These are phyloP conservation scores for Lota lota DNA, from an alignment of 2,113 vertebrate genomes.

Conservation along the genomic window DNA sequence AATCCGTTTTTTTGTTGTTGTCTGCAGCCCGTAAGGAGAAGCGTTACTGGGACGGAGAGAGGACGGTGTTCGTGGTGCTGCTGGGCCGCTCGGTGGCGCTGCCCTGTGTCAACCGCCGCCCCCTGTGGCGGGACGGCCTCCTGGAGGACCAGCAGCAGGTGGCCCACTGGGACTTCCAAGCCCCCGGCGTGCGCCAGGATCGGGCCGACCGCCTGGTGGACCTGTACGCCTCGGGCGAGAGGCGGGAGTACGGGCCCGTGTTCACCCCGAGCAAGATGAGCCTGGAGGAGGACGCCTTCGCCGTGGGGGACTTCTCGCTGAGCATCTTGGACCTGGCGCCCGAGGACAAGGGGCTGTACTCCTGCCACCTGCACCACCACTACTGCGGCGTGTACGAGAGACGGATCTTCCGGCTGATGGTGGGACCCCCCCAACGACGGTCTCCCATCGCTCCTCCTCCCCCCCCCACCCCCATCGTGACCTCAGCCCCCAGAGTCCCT, in stretches of 20 bases:
- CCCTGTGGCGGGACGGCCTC: conserved; percentile 86
- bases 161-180: conserved; percentile 93
- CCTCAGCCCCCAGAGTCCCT: conserved; percentile 41
- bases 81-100: conserved; percentile 78
- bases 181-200: conserved; percentile 86
- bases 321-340: conserved; percentile 72
- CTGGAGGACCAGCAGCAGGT: conserved; percentile 93
- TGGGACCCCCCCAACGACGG: conserved; percentile 58
- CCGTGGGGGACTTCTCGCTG: conserved; percentile 88
- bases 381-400: conserved; percentile 93
- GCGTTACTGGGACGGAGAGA: conserved; percentile 86
- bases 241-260: conserved; percentile 80
- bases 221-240: conserved; percentile 89
- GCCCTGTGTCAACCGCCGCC: conserved; percentile 83
- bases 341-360: conserved; percentile 85
- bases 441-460: too few species aligned
- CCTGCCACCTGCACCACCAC: conserved; percentile 94
- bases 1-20: conserved; percentile 2
- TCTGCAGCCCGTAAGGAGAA: conserved; percentile 71
- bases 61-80: conserved; percentile 77
- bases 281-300: conserved; percentile 79
- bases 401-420: conserved; percentile 80
- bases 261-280: conserved; percentile 82
- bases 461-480: conserved; percentile 44
- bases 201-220: conserved; percentile 88